phyloP scores from a whole-genome alignment of 1,140 invertebrate genomes.

The Tetramorium simillimum region DNA sequence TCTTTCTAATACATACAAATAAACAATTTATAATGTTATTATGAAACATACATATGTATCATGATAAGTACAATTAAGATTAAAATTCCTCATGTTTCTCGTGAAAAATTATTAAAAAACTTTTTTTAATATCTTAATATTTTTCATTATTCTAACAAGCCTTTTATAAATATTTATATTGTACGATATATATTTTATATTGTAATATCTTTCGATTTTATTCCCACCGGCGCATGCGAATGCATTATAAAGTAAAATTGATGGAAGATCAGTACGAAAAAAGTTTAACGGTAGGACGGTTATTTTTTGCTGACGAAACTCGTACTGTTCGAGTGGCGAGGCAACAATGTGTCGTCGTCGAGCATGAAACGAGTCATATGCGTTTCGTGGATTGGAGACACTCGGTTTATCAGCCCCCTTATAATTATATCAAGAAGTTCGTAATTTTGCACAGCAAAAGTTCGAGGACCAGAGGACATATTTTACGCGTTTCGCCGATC shows the following conservation, averaged over 20 bases:
- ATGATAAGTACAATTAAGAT: neutral
- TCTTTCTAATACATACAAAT: neutral
- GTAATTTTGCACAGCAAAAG: slow-evolving; percentile 26
- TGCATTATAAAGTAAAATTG: neutral
- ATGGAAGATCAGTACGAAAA: neutral
- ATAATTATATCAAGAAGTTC: slow-evolving; percentile 49
- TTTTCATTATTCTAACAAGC: neutral
- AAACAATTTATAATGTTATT: neutral
- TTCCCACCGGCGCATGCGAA: neutral
- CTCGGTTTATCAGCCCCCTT: neutral
- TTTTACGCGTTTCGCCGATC: slow-evolving; percentile 8
- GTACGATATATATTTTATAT: neutral
- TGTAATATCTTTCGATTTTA: neutral
- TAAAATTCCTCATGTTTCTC: neutral
- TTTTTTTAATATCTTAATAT: neutral
- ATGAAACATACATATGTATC: neutral
- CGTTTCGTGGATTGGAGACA: neutral
- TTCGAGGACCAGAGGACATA: neutral
- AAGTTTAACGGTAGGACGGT: neutral
- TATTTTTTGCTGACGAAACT: slow-evolving; percentile 19
- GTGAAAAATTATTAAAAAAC: neutral
- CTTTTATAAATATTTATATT: neutral
- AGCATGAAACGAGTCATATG: slow-evolving; percentile 8
- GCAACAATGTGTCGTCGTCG: neutral
- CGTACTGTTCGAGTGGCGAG: neutral